A percentile compares a stretch with the other conserved stretches of the same genome.
Conservation (phyloP, 2,113 vertebrate species). For the Cygnus buccinator region DNA sequence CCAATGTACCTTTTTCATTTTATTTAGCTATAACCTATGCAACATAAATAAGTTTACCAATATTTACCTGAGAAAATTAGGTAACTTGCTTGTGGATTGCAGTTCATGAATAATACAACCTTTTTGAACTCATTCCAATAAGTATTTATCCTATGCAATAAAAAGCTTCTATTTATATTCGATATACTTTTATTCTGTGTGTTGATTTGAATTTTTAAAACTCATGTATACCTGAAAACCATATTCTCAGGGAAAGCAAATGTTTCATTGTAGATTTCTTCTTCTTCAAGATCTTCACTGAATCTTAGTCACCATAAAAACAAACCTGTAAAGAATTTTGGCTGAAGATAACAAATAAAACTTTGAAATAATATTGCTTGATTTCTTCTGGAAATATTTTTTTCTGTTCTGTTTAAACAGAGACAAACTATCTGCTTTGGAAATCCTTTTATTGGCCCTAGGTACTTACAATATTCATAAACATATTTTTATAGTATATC, state of each 20-base stretch:
- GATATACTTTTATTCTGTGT: neutral
- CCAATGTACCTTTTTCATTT: neutral
- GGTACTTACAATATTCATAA: neutral
- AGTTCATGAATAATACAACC: neutral
- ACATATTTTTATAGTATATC: neutral
- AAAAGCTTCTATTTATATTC: neutral
- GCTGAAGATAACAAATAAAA: neutral
- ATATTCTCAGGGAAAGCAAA: neutral
- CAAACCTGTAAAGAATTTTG: neutral
- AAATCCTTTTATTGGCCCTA: neutral
- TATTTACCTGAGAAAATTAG: neutral
- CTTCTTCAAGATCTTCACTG: neutral
- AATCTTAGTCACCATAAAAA: neutral
- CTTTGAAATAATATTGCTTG: neutral
- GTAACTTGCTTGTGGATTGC: neutral
- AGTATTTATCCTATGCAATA: neutral
- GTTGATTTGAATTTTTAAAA: neutral
- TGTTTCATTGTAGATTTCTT: neutral
- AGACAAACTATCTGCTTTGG: slow-evolving; percentile 2
- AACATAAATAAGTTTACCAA: neutral
- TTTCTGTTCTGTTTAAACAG: neutral
- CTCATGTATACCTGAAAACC: neutral
- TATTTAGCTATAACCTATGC: neutral
- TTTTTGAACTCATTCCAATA: neutral
- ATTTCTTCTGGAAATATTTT: neutral